Conservation (phyloP, 2,888 invertebrate genomes). For the Tachina fera region DNA sequence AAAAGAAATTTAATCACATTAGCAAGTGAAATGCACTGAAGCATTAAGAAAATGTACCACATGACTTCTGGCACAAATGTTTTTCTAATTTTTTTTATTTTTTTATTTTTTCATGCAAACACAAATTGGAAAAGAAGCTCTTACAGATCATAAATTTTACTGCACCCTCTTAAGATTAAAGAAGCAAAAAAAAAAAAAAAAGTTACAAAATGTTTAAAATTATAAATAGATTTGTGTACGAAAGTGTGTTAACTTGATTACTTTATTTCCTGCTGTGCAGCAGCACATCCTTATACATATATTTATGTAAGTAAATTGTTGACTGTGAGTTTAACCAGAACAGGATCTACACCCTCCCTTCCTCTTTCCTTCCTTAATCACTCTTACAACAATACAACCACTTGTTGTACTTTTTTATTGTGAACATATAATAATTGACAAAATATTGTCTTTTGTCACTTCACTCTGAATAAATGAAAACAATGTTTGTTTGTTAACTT, state of each 20-base stretch:
- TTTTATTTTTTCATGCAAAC: background rate
- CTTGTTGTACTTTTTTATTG: conserved; percentile 54
- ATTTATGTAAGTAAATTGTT: background rate
- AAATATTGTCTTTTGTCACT: conserved; percentile 64
- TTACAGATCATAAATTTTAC: conserved; percentile 65
- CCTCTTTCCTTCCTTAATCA: conserved; percentile 1
- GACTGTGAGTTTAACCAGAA: conserved; percentile 18
- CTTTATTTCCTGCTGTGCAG: conserved; percentile 67
- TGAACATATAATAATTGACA: conserved; percentile 65
- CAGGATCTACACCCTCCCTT: conserved; percentile 16
- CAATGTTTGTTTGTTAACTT: conserved; percentile 16
- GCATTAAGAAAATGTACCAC: conserved; percentile 58
- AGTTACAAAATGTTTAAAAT: conserved; percentile 13
- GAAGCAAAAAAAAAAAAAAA: background rate
- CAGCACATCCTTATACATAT: conserved; percentile 32
- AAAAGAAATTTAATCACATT: conserved; percentile 58
- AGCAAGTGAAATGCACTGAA: conserved; percentile 60
- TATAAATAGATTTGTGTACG: conserved; percentile 51
- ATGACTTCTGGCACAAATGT: conserved; percentile 40
- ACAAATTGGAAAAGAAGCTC: conserved; percentile 28
- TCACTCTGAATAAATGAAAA: background rate
- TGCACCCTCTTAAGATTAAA: conserved; percentile 41
- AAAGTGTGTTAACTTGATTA: conserved; percentile 68
- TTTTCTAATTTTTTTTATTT: background rate
- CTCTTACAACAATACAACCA: conserved; percentile 52